Evolutionary conservation across 2,113 vertebrate species (phyloP), one percentile per base, ranked within the genome.

Genomic region (Corynorhinus townsendii): DNA sequence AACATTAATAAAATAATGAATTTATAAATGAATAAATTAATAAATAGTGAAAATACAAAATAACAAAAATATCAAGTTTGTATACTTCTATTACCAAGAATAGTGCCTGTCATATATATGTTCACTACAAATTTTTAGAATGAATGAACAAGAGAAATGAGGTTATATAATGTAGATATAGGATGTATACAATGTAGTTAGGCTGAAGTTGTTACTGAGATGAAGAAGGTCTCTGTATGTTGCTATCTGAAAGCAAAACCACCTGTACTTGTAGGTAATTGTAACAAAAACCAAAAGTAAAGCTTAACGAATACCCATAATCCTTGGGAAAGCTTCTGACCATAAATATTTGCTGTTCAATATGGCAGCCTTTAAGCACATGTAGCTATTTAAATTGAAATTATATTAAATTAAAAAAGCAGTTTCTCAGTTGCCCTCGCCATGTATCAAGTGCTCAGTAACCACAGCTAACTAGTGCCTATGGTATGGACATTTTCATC

Each of bases 371-470:
- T 66, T 47, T 84, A 73, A 71, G 1, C 15, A 75, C 8, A 20
- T 19, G 14, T 68, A 33, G 11, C 56, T 69, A 59, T 81, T 68
- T 47, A 81, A 35, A 66, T 87, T 62, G 77, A 89, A 82, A 71
- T 93, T 93, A 79, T 77, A 69, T 69, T 93, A 83, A 83, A 69
- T 69, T 35, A 35, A 69, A 68, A 89, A 94, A 84, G 45, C 47
- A 66, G 26, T 49, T 88, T 77, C 62, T 92, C n/a, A 84, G n/a
- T 68, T 84, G 64, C 9, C 62, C 45, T 77, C 20, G 30, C 43
- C 35, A 45, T 19, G 52, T 64, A 82, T 88, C 22, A 49, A 80
- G 90, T 47, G 28, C 43, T 84, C 71, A 40, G 4, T 75, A 90
- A 52, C 35, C 4, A 47, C 69, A 84, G 22, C 62, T 83, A 73